Percentiles rank a stretch among this genome's conserved stretches.
These are phyloP conservation scores for Otis tarda DNA, from an alignment of 2,113 vertebrate genomes.

Conservation along the genomic window DNA sequence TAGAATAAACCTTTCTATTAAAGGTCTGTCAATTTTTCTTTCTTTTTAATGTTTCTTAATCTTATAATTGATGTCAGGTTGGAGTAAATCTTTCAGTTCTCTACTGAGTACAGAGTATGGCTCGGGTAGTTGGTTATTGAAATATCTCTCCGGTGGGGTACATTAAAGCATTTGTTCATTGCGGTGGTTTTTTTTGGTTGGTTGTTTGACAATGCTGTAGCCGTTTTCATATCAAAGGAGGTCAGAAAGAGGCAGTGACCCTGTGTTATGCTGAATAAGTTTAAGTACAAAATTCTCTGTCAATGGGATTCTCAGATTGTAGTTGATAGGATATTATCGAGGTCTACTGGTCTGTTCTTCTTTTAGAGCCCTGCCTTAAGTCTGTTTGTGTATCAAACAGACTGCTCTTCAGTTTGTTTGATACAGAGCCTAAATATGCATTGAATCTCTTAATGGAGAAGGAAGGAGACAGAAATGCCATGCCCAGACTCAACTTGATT, in stretches of 20 bases:
- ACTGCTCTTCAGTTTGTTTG: neutral
- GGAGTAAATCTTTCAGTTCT: neutral
- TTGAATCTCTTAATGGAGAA: neutral
- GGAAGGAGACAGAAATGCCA: neutral
- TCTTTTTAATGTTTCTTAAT: neutral
- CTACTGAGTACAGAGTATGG: neutral
- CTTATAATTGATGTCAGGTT: neutral
- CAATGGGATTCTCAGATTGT: neutral
- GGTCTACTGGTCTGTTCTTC: neutral
- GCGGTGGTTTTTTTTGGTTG: neutral
- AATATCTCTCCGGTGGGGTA: neutral
- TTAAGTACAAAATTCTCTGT: neutral
- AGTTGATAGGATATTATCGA: neutral
- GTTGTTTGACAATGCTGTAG: neutral
- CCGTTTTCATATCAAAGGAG: neutral
- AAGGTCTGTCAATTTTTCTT: neutral
- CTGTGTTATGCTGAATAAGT: neutral
- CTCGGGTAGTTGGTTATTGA: neutral
- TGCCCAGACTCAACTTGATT: too few relatives aligned
- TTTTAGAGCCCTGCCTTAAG: neutral
- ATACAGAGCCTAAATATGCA: neutral
- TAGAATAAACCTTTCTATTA: neutral
- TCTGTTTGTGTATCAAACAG: neutral
- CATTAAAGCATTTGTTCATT: neutral
- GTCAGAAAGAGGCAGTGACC: neutral